Evolutionary conservation across 2,797 vertebrate genomes (phyloP).

Genomic region (Crax fasciolata): DNA sequence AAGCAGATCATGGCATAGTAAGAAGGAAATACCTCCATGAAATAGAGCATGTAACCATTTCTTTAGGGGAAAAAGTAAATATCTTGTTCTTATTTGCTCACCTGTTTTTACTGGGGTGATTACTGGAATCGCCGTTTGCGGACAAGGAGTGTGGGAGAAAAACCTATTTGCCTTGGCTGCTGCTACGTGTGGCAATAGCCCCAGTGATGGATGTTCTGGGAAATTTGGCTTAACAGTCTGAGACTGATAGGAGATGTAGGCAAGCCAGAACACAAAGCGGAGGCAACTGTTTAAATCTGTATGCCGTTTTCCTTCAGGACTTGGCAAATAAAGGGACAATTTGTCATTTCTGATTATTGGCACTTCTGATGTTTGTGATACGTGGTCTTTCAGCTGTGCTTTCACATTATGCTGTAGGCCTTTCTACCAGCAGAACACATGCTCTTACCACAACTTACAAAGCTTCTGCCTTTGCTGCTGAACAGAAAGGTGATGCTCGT

Average conservation of each 20-base stretch:
- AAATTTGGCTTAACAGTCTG: not conserved
- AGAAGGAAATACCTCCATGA: not conserved
- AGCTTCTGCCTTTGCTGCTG: not conserved
- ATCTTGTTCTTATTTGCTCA: slow-evolving; percentile 13
- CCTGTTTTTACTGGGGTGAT: slow-evolving; percentile 25
- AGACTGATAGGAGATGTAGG: not conserved
- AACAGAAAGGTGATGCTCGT: not conserved
- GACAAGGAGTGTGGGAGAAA: slow-evolving; percentile 19
- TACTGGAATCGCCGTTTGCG: not conserved
- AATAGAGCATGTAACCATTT: not conserved
- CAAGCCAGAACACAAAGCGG: not conserved
- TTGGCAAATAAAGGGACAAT: not conserved
- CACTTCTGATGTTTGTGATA: not conserved
- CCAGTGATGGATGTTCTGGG: not conserved
- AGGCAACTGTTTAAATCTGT: not conserved
- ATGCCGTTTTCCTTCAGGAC: not conserved
- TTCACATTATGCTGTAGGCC: not conserved
- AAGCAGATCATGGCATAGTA: not conserved
- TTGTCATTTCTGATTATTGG: not conserved
- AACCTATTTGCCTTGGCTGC: not conserved
- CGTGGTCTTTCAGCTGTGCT: not conserved
- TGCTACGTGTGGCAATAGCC: not conserved
- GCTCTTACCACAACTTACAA: rapidly evolving
- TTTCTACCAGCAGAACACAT: rapidly evolving
- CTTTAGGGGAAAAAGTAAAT: rapidly evolving